Percentiles rank a stretch among this genome's conserved stretches.
These are phyloP conservation scores for Agrochola circellaris DNA, from an alignment of 2,888 invertebrate species.

Conservation along the genomic window DNA sequence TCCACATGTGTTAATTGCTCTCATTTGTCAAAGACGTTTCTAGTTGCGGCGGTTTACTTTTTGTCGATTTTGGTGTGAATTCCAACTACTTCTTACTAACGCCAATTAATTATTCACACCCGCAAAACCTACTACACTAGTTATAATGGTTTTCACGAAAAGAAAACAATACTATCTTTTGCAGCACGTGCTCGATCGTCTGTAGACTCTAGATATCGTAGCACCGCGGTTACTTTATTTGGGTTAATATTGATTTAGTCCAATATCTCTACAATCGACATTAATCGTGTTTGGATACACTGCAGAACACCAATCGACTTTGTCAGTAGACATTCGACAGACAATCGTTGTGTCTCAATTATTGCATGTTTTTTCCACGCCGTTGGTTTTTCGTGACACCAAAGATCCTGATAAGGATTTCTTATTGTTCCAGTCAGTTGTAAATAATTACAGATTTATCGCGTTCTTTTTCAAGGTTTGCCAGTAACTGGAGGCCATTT, in stretches of 20 bases:
- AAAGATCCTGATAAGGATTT: constrained; percentile 55
- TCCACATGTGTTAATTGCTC: constrained; percentile 28
- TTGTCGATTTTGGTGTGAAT: background rate
- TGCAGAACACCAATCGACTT: constrained; percentile 36
- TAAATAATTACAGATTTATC: constrained; percentile 57
- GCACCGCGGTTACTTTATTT: constrained; percentile 30
- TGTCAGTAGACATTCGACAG: constrained; percentile 40
- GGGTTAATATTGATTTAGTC: constrained; percentile 49
- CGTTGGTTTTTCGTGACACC: constrained; percentile 43
- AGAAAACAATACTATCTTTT: constrained; percentile 1
- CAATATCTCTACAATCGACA: constrained; percentile 40
- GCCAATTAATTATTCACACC: constrained; percentile 16
- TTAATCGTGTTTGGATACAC: constrained; percentile 50
- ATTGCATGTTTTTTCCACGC: constrained; percentile 46
- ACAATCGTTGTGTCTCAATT: constrained; percentile 38
- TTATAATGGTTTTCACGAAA: background rate
- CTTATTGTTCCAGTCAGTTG: constrained; percentile 57
- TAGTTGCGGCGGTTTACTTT: constrained; percentile 18
- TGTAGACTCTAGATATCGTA: constrained; percentile 22
- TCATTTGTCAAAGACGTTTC: constrained; percentile 42
- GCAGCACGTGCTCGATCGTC: constrained; percentile 27
- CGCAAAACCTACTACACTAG: background rate
- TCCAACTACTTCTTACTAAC: background rate
- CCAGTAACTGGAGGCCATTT: constrained; percentile 14
- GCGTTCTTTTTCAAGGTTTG: constrained; percentile 54